Evolutionary conservation across 2,888 invertebrate species (phyloP).

Genomic region (Microplitis deprimator): DNA sequence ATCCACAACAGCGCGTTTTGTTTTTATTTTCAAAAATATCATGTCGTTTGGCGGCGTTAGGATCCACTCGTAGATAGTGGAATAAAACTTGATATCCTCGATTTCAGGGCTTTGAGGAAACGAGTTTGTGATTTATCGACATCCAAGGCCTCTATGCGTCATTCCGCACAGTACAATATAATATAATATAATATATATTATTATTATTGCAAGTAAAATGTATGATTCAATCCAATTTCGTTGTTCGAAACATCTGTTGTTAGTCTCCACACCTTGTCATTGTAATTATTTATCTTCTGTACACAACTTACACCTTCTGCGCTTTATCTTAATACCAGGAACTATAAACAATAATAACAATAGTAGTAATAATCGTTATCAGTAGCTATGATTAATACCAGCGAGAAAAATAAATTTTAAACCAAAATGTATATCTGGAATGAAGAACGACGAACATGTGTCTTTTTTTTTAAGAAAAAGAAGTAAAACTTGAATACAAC

Average conservation of each 20-base stretch:
- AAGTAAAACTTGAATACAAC: conserved; percentile 13
- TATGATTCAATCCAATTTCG: neutral
- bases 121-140: conserved; percentile 28
- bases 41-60: neutral
- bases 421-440: neutral
- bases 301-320: neutral
- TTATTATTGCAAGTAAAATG: neutral
- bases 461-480: neutral
- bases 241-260: conserved; percentile 15
- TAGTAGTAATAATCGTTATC: neutral
- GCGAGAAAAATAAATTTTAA: neutral
- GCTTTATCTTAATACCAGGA: neutral
- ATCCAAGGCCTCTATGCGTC: conserved; percentile 24
- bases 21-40: neutral
- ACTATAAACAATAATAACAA: neutral
- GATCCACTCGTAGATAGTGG: neutral
- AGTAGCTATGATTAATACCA: neutral
- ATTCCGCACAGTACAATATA: neutral
- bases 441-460: conserved; percentile 22
- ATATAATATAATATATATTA: conserved; percentile 1
- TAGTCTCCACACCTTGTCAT: neutral
- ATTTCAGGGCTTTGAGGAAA: conserved; percentile 10
- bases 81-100: conserved; percentile 13
- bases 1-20: neutral
- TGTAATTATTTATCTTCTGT: neutral